A percentile compares a stretch with the other conserved stretches of the same genome.
These are phyloP conservation scores for Heliconius ethilla DNA, from an alignment of 2,888 invertebrate species.

Conservation along the genomic window DNA sequence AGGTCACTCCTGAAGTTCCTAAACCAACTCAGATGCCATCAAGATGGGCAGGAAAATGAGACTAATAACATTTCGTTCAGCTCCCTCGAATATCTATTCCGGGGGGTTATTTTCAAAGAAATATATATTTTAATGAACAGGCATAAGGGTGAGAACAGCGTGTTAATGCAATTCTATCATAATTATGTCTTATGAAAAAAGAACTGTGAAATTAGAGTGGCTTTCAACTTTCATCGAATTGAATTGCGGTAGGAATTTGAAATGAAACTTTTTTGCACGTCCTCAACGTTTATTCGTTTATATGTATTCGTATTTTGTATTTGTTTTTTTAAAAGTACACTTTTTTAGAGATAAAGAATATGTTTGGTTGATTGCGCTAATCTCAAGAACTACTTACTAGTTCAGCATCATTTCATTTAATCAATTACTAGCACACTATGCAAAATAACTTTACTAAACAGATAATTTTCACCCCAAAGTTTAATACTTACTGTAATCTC, in stretches of 20 bases:
- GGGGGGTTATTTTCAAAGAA: neutral
- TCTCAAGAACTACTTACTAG: too few relatives aligned
- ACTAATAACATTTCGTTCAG: constrained; percentile 13
- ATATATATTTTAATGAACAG: neutral
- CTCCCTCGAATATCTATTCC: constrained; percentile 4
- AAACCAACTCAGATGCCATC: constrained; percentile 8
- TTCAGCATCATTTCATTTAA: too few relatives aligned
- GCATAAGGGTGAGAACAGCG: constrained; percentile 6
- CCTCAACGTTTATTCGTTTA: too few relatives aligned
- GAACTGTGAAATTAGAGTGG: constrained; percentile 5
- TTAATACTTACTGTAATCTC: constrained; percentile 5
- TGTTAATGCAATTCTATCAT: neutral
- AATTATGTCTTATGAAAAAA: constrained; percentile 18
- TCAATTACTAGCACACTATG: too few relatives aligned
- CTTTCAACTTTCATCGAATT: constrained; percentile 7
- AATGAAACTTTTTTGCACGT: neutral
- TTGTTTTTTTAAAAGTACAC: too few relatives aligned
- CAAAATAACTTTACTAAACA: neutral
- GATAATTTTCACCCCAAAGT: neutral
- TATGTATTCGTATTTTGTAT: too few relatives aligned
- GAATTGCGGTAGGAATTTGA: constrained; percentile 3
- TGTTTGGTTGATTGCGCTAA: too few relatives aligned
- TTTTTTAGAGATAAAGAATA: too few relatives aligned
- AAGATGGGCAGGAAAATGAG: constrained; percentile 22
- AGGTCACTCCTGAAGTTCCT: neutral